These are phyloP conservation scores for Poeciliopsis gracilis DNA, from an alignment of 2,797 vertebrate genomes.

Conservation along the genomic window DNA sequence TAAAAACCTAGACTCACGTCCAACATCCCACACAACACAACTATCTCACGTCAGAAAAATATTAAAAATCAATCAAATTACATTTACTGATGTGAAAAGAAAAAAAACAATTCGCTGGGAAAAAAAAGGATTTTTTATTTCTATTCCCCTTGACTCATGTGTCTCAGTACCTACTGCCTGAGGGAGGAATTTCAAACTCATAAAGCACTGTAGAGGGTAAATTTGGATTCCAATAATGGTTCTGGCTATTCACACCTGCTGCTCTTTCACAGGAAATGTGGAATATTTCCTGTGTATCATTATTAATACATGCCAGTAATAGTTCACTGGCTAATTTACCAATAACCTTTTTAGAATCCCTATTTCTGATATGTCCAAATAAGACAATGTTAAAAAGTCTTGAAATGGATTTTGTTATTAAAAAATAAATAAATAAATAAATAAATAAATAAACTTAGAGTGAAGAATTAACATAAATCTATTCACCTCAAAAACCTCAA, in stretches of 20 bases:
- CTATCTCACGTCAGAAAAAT: background rate
- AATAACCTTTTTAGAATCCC: background rate
- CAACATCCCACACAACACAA: background rate
- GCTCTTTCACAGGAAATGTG: background rate
- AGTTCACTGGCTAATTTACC: background rate
- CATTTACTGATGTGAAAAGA: background rate
- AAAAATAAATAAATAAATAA: too few relatives aligned
- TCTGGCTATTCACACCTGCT: background rate
- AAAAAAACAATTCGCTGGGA: background rate
- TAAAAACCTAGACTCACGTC: background rate
- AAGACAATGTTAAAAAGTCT: background rate
- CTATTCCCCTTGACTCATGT: background rate
- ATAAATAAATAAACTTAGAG: too few relatives aligned
- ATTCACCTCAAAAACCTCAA: background rate
- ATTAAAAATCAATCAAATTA: background rate
- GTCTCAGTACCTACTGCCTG: background rate
- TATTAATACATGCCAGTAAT: too few relatives aligned
- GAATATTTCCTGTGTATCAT: background rate
- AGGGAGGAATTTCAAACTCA: background rate
- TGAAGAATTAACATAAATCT: background rate
- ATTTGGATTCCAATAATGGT: background rate
- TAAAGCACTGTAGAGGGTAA: background rate
- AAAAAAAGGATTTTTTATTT: background rate
- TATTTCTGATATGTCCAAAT: background rate
- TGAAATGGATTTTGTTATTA: background rate